Evolutionary conservation across 2,797 vertebrate species (phyloP).

Genomic region (Catharus ustulatus): DNA sequence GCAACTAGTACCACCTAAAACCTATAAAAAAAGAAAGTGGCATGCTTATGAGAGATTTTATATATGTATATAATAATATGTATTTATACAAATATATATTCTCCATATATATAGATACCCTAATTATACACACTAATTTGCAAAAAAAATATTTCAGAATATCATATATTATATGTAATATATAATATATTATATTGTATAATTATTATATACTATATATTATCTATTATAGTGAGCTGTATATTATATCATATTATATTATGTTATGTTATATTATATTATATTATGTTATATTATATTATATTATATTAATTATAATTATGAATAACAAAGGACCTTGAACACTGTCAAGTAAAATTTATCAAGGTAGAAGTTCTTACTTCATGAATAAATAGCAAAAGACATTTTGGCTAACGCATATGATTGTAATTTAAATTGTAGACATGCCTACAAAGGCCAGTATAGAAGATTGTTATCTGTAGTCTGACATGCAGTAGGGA

Average conservation of each 20-base stretch:
- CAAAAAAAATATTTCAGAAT: background rate
- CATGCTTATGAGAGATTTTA: background rate
- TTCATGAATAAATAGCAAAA: background rate
- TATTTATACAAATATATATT: background rate
- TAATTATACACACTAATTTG: background rate
- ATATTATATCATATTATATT: too few species aligned
- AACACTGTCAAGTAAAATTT: background rate
- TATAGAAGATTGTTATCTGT: background rate
- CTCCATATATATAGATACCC: accelerated
- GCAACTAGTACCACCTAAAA: background rate
- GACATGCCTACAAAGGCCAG: background rate
- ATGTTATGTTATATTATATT: too few species aligned
- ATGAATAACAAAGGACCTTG: background rate
- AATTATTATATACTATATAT: too few species aligned
- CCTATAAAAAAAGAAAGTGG: background rate
- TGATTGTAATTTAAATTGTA: background rate
- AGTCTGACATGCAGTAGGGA: background rate
- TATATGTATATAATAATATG: background rate
- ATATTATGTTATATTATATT: too few species aligned
- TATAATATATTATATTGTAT: too few species aligned
- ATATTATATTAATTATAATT: background rate
- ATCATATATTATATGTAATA: too few species aligned
- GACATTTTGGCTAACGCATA: background rate
- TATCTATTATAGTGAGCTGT: too few species aligned
- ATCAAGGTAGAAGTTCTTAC: background rate